Evolutionary conservation across 2,888 invertebrate species (phyloP).

Genomic region (Drosophila borborema): DNA sequence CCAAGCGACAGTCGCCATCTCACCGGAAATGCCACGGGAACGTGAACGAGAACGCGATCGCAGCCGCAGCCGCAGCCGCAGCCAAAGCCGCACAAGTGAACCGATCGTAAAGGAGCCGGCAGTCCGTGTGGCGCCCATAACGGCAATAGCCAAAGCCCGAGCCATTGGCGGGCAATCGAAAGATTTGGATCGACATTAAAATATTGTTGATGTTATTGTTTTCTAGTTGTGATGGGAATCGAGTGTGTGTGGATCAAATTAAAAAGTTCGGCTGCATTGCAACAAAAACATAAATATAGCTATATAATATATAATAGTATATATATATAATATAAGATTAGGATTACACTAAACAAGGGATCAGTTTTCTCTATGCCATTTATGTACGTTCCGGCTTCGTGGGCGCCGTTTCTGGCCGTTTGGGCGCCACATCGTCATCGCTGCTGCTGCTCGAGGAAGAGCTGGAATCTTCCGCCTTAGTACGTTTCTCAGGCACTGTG

Average conservation of each 20-base stretch:
- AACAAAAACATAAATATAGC: conserved; percentile 58
- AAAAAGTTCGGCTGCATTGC: conserved; percentile 4
- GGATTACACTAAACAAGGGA: conserved; percentile 40
- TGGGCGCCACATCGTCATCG: conserved; percentile 81
- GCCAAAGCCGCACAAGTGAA: neutral
- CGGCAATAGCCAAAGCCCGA: neutral
- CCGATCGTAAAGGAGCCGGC: neutral
- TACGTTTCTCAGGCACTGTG: conserved; percentile 86
- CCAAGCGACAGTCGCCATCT: neutral
- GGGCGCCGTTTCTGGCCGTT: conserved; percentile 79
- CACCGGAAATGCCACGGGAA: neutral
- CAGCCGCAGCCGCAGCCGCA: neutral
- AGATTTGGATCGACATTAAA: neutral
- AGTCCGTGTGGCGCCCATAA: neutral
- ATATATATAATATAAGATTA: conserved; percentile 35
- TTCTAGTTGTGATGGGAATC: neutral
- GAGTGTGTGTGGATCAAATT: neutral
- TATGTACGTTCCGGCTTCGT: conserved; percentile 60
- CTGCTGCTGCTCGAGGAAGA: conserved; percentile 75
- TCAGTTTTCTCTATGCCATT: neutral
- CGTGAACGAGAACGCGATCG: neutral
- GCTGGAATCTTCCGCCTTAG: conserved; percentile 69
- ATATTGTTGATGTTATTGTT: neutral
- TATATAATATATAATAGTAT: conserved; percentile 43
- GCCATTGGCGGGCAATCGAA: neutral